These are phyloP conservation scores for Acanthurus tractus DNA, from an alignment of 2,797 vertebrate genomes.

Conservation along the genomic window DNA sequence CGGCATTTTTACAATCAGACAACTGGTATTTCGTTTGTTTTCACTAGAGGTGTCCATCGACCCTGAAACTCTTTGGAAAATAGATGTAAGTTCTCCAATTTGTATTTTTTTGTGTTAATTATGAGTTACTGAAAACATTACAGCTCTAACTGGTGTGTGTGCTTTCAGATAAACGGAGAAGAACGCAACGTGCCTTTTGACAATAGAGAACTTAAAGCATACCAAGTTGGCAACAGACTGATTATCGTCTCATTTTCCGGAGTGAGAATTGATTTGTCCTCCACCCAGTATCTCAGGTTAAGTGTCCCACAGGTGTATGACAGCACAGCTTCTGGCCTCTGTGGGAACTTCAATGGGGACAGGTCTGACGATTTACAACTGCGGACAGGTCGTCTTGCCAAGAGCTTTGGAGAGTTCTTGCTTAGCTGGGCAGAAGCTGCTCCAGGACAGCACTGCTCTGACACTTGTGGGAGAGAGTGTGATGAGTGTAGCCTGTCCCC, in stretches of 20 bases:
- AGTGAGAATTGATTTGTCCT: slow-evolving; percentile 52
- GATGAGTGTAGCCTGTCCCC: slow-evolving; percentile 33
- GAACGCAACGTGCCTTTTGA: slow-evolving; percentile 40
- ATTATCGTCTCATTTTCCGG: slow-evolving; percentile 42
- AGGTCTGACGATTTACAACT: slow-evolving; percentile 58
- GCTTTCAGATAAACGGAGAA: slow-evolving; percentile 60
- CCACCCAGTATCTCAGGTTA: slow-evolving; percentile 48
- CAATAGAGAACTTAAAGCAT: slow-evolving; percentile 28
- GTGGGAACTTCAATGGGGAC: slow-evolving; percentile 67
- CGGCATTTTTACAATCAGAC: slow-evolving; percentile 17
- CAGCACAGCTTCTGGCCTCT: slow-evolving; percentile 59
- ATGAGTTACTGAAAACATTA: neutral
- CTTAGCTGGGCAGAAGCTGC: slow-evolving; percentile 37
- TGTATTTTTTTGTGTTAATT: neutral
- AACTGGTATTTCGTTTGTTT: neutral
- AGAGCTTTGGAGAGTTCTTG: slow-evolving; percentile 33
- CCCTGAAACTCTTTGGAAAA: slow-evolving; percentile 44
- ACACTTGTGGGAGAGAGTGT: slow-evolving; percentile 40
- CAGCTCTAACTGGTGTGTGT: neutral
- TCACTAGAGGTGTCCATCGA: slow-evolving; percentile 34
- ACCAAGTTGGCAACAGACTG: slow-evolving; percentile 36
- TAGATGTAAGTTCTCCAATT: slow-evolving; percentile 40
- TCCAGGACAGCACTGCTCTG: slow-evolving; percentile 34
- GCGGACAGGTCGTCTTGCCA: slow-evolving; percentile 20
- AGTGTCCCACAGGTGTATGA: slow-evolving; percentile 39